Evolutionary conservation across 2,113 vertebrate species (phyloP).

Genomic region (Mugil cephalus): DNA sequence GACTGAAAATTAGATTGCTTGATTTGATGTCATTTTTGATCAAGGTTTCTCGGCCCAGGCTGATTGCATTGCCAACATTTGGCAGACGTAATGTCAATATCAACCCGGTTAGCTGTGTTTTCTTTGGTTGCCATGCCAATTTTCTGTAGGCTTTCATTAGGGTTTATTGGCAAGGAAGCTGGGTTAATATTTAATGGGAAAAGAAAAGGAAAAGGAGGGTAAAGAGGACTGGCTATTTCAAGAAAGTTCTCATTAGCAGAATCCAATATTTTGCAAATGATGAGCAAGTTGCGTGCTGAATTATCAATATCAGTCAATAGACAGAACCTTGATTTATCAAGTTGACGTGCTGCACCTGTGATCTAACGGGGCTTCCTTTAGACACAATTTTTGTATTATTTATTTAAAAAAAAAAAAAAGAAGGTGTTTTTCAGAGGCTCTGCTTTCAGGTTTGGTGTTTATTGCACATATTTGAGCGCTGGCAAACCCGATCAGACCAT

Average conservation of each 20-base stretch:
- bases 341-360: background rate
- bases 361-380: background rate
- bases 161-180: constrained; percentile 58
- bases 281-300: constrained; percentile 5
- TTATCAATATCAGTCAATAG: constrained; percentile 16
- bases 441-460: background rate
- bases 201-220: constrained; percentile 19
- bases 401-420: too few relatives aligned
- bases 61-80: constrained; percentile 46
- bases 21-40: constrained; percentile 73
- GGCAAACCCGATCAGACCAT: too few relatives aligned
- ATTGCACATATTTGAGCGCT: too few relatives aligned
- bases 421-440: too few relatives aligned
- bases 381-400: too few relatives aligned
- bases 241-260: constrained; percentile 49
- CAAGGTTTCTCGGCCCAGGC: constrained; percentile 48
- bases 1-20: constrained; percentile 65
- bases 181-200: constrained; percentile 62
- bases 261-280: constrained; percentile 45
- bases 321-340: background rate
- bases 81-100: constrained; percentile 59
- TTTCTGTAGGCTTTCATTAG: constrained; percentile 55
- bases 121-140: constrained; percentile 62
- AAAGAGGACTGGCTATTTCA: constrained; percentile 46
- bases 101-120: constrained; percentile 64